Evolutionary conservation across 2,888 invertebrate species (phyloP).

Genomic region (Trachelus iudaicus): DNA sequence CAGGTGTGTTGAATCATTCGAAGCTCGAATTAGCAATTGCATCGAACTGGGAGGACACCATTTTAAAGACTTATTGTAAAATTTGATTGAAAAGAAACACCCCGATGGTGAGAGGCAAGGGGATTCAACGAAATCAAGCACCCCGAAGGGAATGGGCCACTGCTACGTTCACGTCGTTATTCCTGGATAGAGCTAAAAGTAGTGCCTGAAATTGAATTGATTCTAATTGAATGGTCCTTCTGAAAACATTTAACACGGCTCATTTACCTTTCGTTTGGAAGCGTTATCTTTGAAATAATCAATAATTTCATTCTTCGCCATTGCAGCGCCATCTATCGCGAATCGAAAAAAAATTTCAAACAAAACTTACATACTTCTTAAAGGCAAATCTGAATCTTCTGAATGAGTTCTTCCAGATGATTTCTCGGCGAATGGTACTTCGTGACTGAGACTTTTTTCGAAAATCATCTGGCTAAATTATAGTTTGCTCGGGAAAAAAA

Average conservation of each 20-base stretch:
- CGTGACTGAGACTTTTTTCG: not conserved
- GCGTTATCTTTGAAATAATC: no score
- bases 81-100: not conserved
- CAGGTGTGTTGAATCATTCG: not conserved
- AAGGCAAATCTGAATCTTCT: no score
- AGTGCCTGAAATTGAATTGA: not conserved
- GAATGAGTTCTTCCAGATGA: not conserved
- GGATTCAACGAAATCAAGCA: conserved; percentile 11
- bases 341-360: no score
- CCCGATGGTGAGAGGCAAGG: conserved; percentile 14
- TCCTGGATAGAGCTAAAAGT: conserved; percentile 14
- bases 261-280: no score
- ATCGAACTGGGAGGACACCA: not conserved
- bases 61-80: not conserved
- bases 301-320: no score
- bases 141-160: not conserved
- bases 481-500: not conserved
- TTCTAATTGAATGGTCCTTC: no score
- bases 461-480: not conserved
- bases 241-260: no score
- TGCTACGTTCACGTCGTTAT: conserved; percentile 9
- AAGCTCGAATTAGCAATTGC: not conserved
- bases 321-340: no score
- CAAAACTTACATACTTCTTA: no score
- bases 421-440: not conserved